Conservation (phyloP, 2,888 invertebrate genomes). For the Torymus tubicola region DNA sequence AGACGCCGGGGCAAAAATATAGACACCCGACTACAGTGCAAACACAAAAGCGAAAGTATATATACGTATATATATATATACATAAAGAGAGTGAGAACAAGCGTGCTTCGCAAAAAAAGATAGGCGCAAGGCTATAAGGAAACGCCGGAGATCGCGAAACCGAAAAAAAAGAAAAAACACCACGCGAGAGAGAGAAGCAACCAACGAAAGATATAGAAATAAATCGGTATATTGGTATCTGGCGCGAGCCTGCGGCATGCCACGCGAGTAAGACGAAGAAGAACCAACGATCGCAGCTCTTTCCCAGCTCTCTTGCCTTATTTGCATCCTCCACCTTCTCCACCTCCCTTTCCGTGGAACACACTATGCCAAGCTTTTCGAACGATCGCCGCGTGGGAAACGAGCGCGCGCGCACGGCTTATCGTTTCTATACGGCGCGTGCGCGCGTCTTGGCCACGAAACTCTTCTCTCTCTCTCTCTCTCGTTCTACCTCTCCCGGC, state of each 20-base stretch:
- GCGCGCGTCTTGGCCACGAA: slow-evolving; percentile 21
- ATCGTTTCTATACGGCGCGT: slow-evolving; percentile 26
- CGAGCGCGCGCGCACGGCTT: slow-evolving; percentile 41
- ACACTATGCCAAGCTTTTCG: slow-evolving; percentile 51
- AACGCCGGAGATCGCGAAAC: no score
- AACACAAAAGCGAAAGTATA: background rate
- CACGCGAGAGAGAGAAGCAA: background rate
- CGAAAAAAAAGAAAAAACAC: background rate
- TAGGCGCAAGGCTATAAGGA: no score
- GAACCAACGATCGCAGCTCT: slow-evolving; percentile 13
- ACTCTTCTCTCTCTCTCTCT: slow-evolving; percentile 7
- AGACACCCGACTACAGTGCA: background rate
- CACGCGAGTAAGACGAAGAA: no score
- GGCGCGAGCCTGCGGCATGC: no score
- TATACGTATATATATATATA: no score
- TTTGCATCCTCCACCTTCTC: slow-evolving; percentile 60
- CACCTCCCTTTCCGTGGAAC: slow-evolving; percentile 53
- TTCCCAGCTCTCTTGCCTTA: slow-evolving; percentile 61
- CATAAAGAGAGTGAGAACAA: no score
- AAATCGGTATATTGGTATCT: no score
- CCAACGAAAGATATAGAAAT: background rate
- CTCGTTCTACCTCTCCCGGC: slow-evolving; percentile 18
- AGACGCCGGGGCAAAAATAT: background rate
- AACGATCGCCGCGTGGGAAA: slow-evolving; percentile 57
- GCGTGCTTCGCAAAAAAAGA: no score